phyloP scores from a whole-genome alignment of 2,113 vertebrate species.

The Perccottus glenii region DNA sequence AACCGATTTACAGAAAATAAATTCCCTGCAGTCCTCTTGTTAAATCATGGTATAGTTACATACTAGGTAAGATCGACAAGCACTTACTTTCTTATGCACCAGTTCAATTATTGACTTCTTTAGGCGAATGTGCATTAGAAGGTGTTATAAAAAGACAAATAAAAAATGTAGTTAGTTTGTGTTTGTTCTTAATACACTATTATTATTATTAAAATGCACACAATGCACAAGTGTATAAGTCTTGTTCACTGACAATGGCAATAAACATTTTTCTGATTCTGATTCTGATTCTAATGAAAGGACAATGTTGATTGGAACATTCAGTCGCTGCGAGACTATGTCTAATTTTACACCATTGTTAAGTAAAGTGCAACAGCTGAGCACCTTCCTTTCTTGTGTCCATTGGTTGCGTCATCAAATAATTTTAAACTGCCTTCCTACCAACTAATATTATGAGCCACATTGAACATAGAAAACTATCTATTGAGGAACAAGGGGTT shows the following conservation, averaged over 20 bases:
- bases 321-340: too few species aligned
- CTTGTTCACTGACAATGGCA: too few species aligned
- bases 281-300: too few species aligned
- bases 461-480: too few species aligned
- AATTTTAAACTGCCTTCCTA: neutral
- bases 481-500: too few species aligned
- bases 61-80: conserved; percentile 13
- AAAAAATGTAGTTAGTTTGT: too few species aligned
- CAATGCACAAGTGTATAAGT: too few species aligned
- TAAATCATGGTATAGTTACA: conserved; percentile 11
- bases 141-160: too few species aligned
- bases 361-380: neutral
- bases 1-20: conserved; percentile 29
- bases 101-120: neutral
- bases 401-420: neutral
- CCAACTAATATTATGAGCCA: neutral
- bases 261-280: too few species aligned
- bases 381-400: neutral
- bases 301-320: too few species aligned
- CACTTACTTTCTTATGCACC: neutral
- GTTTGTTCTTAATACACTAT: too few species aligned
- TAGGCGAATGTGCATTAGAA: neutral
- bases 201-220: too few species aligned
- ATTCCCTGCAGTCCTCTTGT: conserved; percentile 16
- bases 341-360: neutral